Evolutionary conservation across 2,888 invertebrate species (phyloP).

Genomic region (Dioctria rufipes): DNA sequence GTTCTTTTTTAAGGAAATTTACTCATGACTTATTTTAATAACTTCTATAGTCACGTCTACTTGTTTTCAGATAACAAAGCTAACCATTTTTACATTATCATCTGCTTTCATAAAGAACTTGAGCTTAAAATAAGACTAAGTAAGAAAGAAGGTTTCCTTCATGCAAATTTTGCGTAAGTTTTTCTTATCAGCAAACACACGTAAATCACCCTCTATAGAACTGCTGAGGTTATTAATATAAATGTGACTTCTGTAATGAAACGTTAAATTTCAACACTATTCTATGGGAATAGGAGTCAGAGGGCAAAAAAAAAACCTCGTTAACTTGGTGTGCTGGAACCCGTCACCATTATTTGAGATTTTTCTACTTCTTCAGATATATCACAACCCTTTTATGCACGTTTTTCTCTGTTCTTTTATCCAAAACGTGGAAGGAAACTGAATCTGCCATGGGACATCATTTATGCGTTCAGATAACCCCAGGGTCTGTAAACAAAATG

Average conservation of each 20-base stretch:
- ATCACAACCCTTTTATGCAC: background rate
- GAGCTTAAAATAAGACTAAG: too few relatives aligned
- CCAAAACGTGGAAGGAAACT: background rate
- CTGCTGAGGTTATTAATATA: slow-evolving; percentile 34
- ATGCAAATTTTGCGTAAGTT: slow-evolving; percentile 38
- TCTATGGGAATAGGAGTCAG: background rate
- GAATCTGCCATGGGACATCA: background rate
- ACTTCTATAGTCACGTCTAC: too few relatives aligned
- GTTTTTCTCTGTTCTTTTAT: background rate
- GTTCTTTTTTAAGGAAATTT: too few relatives aligned
- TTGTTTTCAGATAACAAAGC: too few relatives aligned
- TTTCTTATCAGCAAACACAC: background rate
- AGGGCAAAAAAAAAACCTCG: background rate
- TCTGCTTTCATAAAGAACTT: too few relatives aligned
- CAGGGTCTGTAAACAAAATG: background rate
- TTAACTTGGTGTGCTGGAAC: background rate
- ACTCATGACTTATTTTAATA: too few relatives aligned
- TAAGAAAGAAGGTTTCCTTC: slow-evolving; percentile 5
- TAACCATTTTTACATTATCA: too few relatives aligned
- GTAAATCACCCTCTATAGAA: slow-evolving; percentile 30
- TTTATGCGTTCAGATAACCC: background rate
- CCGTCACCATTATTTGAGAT: background rate
- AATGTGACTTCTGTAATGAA: slow-evolving; percentile 22
- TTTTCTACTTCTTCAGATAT: background rate
- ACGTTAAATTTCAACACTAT: background rate